These are phyloP conservation scores for Anthopleura sola DNA, from an alignment of 64 coral and sea anemone genomes.

Conservation along the genomic window DNA sequence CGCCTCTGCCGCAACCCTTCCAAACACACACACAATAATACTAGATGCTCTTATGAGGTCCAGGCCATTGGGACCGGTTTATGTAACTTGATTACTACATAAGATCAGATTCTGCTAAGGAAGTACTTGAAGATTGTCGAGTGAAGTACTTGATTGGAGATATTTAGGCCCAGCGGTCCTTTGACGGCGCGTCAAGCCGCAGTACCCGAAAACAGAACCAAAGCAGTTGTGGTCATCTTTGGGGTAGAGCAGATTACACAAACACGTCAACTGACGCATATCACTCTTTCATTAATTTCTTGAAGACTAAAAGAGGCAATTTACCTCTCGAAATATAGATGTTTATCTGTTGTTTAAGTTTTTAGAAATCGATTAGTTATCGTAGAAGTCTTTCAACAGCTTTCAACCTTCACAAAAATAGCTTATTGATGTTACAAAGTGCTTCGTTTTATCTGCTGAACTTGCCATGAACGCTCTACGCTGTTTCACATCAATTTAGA, in stretches of 20 bases:
- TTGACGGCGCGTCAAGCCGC: background rate
- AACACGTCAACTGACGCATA: background rate
- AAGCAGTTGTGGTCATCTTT: background rate
- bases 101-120: slow-evolving; percentile 4
- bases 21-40: background rate
- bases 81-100: background rate
- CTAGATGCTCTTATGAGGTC: background rate
- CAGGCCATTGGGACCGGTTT: background rate
- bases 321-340: background rate
- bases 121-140: slow-evolving; percentile 8
- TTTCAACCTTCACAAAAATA: background rate
- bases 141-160: background rate
- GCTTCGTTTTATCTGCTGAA: background rate
- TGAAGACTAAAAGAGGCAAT: background rate
- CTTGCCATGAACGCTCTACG: too few relatives aligned
- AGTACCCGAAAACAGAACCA: background rate
- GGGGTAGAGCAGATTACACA: background rate
- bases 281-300: background rate
- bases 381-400: background rate
- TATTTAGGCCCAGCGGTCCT: background rate
- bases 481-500: too few relatives aligned
- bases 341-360: slow-evolving; percentile 1
- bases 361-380: background rate
- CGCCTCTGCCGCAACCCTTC: background rate
- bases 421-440: background rate